Base-by-base conservation (phyloP, 2,888 invertebrate genomes). In the Aethes cnicana region DNA sequence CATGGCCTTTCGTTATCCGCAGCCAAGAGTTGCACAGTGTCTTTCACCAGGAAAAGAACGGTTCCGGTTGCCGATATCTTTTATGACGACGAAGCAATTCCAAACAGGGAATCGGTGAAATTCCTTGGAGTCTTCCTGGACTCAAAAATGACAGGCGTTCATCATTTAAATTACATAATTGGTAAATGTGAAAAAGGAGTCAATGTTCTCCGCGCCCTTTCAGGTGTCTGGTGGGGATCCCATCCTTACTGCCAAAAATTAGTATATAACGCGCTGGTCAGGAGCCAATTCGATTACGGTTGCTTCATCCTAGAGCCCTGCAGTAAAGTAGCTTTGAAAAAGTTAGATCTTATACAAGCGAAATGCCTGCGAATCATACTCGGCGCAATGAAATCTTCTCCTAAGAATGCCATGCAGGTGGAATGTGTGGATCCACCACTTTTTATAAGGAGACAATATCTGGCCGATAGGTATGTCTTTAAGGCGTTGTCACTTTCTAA, bases 231-330 rank as follows among this genome's bases (percentile, higher is more conserved):
- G 57, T 57, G 57, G 59, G 62, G 60, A 1, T 33, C 58, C 8
- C 62, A 62, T 14, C 60, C 61, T 0, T 59, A 25, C 11, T 18
- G 36, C 5, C 46, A 53, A 20, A 62, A 61, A 53, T 11, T 61
- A 0, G 1, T 61, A 1, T 64, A 64, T 11, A 59, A 59, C 37
- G 59, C 58, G 0, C 17, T 61, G 2, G 18, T 62, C 1, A 52
- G 63, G 1, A 63, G 63, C 20, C 50, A 53, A 8, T 20, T 63
- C 4, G 68, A 64, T 30, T 64, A 63, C 43, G 61, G 57, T 0
- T 33, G 52, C 0, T 62, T 65, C 20, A 9, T 62, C 0, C 6
- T 64, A 0, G 60, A 62, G 1, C 59, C 60, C 0, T 46, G 55
- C 17, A 62, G 37, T 25, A 62, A 58, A 50, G 0, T 36, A 0